phyloP scores from a whole-genome alignment of 2,888 invertebrate species.

The Periphyllus acericola region DNA sequence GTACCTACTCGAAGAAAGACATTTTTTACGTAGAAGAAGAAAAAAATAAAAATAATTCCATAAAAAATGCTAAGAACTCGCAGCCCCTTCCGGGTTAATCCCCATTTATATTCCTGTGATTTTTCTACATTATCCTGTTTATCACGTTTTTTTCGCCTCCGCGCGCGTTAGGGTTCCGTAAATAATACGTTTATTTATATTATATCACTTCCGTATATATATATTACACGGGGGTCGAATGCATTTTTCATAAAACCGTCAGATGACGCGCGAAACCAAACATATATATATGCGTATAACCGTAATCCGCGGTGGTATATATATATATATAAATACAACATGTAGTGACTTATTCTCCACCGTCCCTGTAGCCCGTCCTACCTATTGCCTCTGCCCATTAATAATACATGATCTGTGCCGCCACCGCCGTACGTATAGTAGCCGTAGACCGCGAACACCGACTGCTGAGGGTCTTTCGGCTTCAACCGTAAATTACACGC shows the following conservation, averaged over 20 bases:
- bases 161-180: constrained; percentile 18
- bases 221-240: constrained; percentile 45
- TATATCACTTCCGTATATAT: constrained; percentile 11
- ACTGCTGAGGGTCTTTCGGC: background rate
- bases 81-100: constrained; percentile 37
- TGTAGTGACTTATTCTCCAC: constrained; percentile 44
- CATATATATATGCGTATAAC: background rate
- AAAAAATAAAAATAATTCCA: constrained; percentile 3
- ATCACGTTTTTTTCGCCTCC: constrained; percentile 25
- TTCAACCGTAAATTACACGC: background rate
- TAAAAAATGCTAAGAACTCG: constrained; percentile 43
- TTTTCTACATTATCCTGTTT: constrained; percentile 57
- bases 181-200: constrained; percentile 59
- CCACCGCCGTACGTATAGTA: background rate
- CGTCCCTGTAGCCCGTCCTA: background rate
- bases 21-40: background rate
- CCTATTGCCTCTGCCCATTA: constrained; percentile 26
- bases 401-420: constrained; percentile 57
- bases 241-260: constrained; percentile 49
- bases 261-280: constrained; percentile 24
- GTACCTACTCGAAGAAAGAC: background rate
- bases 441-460: background rate
- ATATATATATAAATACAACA: no score
- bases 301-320: constrained; percentile 28
- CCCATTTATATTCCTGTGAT: constrained; percentile 42